These are phyloP conservation scores for Saccostrea cuccullata DNA, from an alignment of 1,140 invertebrate species.

Conservation along the genomic window DNA sequence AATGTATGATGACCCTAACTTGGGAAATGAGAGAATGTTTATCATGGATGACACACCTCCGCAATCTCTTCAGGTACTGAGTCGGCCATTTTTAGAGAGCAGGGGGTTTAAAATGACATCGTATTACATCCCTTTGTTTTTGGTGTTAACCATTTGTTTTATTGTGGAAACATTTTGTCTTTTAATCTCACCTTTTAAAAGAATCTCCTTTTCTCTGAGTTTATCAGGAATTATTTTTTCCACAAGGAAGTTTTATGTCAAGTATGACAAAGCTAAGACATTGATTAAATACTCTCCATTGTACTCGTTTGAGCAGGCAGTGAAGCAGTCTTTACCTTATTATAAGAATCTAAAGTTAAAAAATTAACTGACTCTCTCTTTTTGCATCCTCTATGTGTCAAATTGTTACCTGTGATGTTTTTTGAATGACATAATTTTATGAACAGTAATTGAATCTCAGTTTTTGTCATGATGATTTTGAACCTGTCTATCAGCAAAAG, in stretches of 20 bases:
- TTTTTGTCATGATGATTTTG: no score
- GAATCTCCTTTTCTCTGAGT: background rate
- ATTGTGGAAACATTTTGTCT: slow-evolving; percentile 24
- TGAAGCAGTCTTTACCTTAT: slow-evolving; percentile 10
- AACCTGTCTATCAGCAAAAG: no score
- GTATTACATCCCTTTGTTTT: background rate
- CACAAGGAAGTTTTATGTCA: slow-evolving; percentile 20
- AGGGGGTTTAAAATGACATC: slow-evolving; percentile 29
- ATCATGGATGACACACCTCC: slow-evolving; percentile 40
- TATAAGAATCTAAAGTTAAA: slow-evolving; percentile 30
- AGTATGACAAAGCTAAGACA: slow-evolving; percentile 37
- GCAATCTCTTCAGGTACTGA: background rate
- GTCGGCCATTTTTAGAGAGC: slow-evolving; percentile 20
- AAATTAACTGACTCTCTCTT: background rate
- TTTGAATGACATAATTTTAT: no score
- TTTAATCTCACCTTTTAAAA: slow-evolving; percentile 26
- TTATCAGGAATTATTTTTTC: slow-evolving; percentile 1
- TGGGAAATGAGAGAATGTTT: slow-evolving; percentile 42
- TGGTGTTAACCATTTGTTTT: background rate
- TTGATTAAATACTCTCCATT: slow-evolving; percentile 37
- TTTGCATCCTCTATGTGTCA: no score
- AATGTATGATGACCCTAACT: slow-evolving; percentile 7
- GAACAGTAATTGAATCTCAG: no score
- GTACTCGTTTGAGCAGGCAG: background rate
- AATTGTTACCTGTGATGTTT: no score